A percentile compares a stretch with the other conserved stretches of the same genome.
phyloP scores from a whole-genome alignment of 37 sponge, comb jelly and placozoan genomes.

The Ianthella basta region DNA sequence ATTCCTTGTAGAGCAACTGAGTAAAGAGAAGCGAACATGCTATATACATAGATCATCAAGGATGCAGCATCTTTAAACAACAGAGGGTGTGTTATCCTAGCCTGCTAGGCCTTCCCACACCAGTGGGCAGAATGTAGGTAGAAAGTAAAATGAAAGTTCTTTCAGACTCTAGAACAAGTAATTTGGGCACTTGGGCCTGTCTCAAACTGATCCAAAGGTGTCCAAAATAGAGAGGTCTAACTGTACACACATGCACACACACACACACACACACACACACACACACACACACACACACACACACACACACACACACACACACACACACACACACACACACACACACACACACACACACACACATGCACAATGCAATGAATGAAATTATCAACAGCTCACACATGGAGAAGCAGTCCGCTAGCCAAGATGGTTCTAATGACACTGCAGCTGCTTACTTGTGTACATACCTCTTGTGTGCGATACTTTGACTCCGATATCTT shows the following conservation, averaged over 20 bases:
- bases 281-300: slow-evolving; percentile 8
- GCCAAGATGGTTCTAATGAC: not conserved
- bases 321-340: no score
- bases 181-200: not conserved
- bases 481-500: slow-evolving; percentile 31
- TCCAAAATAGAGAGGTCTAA: not conserved
- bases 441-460: slow-evolving; percentile 25
- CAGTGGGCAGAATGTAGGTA: no score
- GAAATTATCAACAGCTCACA: no score
- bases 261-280: slow-evolving; percentile 14
- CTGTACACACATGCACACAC: slow-evolving; percentile 5
- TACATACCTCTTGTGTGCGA: not conserved
- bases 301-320: not conserved
- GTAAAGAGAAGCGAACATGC: no score
- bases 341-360: not conserved
- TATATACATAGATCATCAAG: no score
- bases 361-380: no score
- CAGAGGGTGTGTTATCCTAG: no score
- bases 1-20: slow-evolving; percentile 47
- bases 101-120: no score
- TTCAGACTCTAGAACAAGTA: not conserved
- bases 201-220: not conserved
- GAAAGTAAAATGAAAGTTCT: no score
- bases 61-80: no score
- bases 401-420: not conserved